Evolutionary conservation across 2,888 invertebrate species (phyloP), one percentile per base, ranked within the genome.

Genomic region (Lutraria lutraria): DNA sequence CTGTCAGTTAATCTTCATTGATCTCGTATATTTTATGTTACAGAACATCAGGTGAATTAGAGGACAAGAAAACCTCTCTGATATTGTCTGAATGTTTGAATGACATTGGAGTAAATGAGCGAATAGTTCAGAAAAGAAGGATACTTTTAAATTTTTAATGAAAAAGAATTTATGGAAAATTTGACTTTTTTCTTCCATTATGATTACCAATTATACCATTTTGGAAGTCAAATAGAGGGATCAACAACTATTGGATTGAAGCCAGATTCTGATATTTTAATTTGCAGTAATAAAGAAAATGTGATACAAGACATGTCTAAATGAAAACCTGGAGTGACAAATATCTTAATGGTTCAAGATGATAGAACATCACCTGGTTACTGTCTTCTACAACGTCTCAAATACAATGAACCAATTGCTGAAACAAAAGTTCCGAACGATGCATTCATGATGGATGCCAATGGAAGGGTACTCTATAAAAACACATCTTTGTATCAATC

Each of bases 271-370:
- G 83, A 83, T 56, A 52, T 13, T 25, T 53, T 83, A 52, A 10
- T 56, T 1, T 43, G 43, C 68, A 15, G 13, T 6, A 68, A 16
- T n/a, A 25, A 3, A 21, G 0, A 21, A 0, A 34, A 68, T 72
- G 68, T 84, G 52, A 68, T 84, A 29, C 72, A 72, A 72, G 84
- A 63, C 25, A 68, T 34, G 84, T 4, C 52, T 31, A 72, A 84
- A 52, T 84, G 84, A 72, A 21, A 68, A 52, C 72, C n/a, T 53
- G 84, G 84, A 25, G 34, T 31, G 34, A 25, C 4, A 10, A 84
- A 84, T 84, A 0, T 84, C 10, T 43, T 84, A 19, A 52, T 84
- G 68, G 15, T 84, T 12, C 54, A 68, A 34, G 72, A 68, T 72
- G 84, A 72, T n/a, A n/a, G n/a, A n/a, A 21, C 34, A 1, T 43